phyloP scores from a whole-genome alignment of 2,797 vertebrate species.

The Myotis vivesi region DNA sequence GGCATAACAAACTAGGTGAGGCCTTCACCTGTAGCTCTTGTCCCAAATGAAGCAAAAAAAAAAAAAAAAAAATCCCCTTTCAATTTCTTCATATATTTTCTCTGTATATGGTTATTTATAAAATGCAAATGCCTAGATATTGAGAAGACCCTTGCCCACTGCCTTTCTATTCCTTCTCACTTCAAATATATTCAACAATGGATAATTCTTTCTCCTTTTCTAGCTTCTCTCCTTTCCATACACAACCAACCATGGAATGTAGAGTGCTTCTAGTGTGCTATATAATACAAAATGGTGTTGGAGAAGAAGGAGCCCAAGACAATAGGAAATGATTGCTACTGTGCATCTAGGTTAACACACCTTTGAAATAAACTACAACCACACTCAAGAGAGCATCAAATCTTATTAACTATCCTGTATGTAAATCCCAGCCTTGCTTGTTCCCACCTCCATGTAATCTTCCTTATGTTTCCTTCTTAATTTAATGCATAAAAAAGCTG shows the following conservation, averaged over 20 bases:
- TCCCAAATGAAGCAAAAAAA: not conserved
- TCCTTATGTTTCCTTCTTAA: too few species aligned
- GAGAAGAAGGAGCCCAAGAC: fast-evolving
- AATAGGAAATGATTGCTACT: not conserved
- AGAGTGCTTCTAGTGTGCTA: not conserved
- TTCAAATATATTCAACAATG: not conserved
- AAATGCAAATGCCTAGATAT: not conserved
- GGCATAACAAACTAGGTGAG: not conserved
- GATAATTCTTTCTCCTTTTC: not conserved
- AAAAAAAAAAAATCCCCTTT: not conserved
- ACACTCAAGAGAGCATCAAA: too few species aligned
- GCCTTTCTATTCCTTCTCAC: not conserved
- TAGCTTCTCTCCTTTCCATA: not conserved
- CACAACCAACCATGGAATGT: not conserved
- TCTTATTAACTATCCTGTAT: too few species aligned
- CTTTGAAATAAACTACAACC: too few species aligned
- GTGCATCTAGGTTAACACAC: too few species aligned
- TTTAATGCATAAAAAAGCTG: too few species aligned
- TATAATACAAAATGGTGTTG: too few species aligned
- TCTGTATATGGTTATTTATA: not conserved
- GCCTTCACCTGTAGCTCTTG: not conserved
- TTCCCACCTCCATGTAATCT: too few species aligned
- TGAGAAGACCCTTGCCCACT: not conserved
- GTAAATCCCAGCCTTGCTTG: too few species aligned
- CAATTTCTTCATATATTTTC: not conserved